These are phyloP conservation scores for Petroica traversi DNA, from an alignment of 2,113 vertebrate species.

Conservation along the genomic window DNA sequence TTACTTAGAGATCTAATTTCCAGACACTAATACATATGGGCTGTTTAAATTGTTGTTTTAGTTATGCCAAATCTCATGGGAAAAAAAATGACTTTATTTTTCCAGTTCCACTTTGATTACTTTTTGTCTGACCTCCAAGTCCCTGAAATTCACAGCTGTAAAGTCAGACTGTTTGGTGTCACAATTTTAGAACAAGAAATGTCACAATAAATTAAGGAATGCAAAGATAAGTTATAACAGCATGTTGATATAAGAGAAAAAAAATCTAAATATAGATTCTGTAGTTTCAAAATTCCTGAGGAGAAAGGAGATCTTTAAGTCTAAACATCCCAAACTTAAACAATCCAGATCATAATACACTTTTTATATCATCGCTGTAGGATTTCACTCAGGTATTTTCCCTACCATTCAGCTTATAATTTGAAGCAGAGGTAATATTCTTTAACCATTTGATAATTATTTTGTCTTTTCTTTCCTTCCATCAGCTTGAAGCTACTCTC, in stretches of 20 bases:
- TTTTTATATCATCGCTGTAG: background rate
- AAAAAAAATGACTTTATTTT: background rate
- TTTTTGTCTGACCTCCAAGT: background rate
- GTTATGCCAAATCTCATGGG: background rate
- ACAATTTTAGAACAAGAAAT: background rate
- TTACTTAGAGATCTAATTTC: background rate
- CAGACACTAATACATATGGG: background rate
- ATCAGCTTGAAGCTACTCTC: background rate
- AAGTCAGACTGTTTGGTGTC: background rate
- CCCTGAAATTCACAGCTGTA: background rate
- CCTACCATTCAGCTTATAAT: background rate
- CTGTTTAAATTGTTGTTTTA: background rate
- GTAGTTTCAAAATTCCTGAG: background rate
- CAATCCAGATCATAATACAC: background rate
- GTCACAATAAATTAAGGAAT: background rate
- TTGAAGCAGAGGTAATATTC: accelerated
- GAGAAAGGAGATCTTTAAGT: background rate
- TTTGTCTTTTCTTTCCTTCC: background rate
- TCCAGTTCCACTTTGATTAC: background rate
- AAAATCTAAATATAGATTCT: background rate
- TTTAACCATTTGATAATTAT: background rate
- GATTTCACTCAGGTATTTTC: background rate
- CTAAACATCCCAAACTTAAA: background rate
- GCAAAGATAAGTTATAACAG: background rate
- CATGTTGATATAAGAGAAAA: background rate